phyloP scores from a whole-genome alignment of 2,113 vertebrate species.

The Nerophis ophidion region DNA sequence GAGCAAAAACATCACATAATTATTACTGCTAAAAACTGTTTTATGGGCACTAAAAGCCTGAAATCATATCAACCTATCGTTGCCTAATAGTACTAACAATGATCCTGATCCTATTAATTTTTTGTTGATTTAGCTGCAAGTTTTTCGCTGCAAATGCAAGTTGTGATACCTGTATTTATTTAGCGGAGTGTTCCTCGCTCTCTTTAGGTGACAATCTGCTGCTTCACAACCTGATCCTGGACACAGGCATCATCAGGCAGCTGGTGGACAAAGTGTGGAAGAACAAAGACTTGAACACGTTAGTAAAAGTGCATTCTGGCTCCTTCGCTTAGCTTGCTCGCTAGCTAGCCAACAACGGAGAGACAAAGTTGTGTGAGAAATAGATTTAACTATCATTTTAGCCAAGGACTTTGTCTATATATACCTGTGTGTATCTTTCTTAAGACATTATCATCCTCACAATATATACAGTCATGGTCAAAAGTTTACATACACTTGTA shows the following conservation, averaged over 20 bases:
- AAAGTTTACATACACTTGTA: too few relatives aligned
- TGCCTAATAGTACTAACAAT: not conserved
- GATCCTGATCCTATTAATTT: too few relatives aligned
- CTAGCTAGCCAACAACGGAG: too few relatives aligned
- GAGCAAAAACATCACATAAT: not conserved
- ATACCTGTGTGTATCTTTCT: too few relatives aligned
- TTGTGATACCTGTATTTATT: not conserved
- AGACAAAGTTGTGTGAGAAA: too few relatives aligned
- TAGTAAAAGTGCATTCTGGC: constrained; percentile 35
- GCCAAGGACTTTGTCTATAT: too few relatives aligned
- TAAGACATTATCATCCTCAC: too few relatives aligned
- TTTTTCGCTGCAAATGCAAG: too few relatives aligned
- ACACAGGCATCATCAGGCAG: constrained; percentile 92
- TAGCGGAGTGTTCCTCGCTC: not conserved
- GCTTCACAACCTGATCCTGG: constrained; percentile 95
- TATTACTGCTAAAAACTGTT: not conserved
- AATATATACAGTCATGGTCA: too few relatives aligned
- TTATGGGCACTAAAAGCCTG: not conserved
- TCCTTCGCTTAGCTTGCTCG: too few relatives aligned
- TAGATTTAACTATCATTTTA: too few relatives aligned
- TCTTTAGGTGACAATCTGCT: constrained; percentile 87
- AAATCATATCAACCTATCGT: not conserved
- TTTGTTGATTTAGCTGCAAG: too few relatives aligned
- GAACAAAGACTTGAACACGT: constrained; percentile 95
- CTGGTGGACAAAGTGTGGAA: constrained; percentile 93